Evolutionary conservation across 2,113 vertebrate genomes (phyloP).

Genomic region (Lamprologus sp.): DNA sequence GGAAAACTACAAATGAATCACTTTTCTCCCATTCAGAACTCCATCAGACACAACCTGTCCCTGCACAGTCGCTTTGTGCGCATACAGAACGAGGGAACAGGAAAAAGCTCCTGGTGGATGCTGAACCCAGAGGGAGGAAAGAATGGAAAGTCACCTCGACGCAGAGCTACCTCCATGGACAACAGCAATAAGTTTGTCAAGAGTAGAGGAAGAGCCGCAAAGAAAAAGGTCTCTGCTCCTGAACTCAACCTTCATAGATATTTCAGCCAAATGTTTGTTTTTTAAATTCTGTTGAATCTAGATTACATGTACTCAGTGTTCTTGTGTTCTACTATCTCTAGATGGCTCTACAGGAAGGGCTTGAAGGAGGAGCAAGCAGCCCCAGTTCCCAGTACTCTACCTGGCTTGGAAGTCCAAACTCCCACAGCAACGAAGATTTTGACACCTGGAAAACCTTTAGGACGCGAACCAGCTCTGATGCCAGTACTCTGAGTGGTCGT

Average conservation of each 20-base stretch:
- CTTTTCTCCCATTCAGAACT: conserved; percentile 79
- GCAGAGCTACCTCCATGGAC: conserved; percentile 93
- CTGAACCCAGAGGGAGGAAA: conserved; percentile 95
- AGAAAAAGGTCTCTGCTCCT: conserved; percentile 81
- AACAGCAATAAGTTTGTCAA: conserved; percentile 96
- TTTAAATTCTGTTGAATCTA: background rate
- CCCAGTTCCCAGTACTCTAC: conserved; percentile 86
- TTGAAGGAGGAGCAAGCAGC: conserved; percentile 81
- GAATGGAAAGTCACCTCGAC: conserved; percentile 90
- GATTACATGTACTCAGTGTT: background rate
- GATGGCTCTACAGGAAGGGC: conserved; percentile 78
- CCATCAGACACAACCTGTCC: conserved; percentile 95
- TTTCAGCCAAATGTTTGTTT: background rate
- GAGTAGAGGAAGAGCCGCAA: conserved; percentile 88
- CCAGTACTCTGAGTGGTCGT: conserved; percentile 88
- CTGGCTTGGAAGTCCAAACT: conserved; percentile 93
- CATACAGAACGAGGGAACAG: conserved; percentile 96
- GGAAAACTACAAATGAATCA: background rate
- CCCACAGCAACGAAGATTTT: conserved; percentile 92
- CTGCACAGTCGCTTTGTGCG: conserved; percentile 96
- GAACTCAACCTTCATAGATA: background rate
- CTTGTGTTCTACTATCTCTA: background rate
- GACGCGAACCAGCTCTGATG: conserved; percentile 90
- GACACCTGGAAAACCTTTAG: conserved; percentile 92
- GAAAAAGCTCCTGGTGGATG: conserved; percentile 99